A percentile compares a stretch with the other conserved stretches of the same genome.
Conservation (phyloP, 2,797 vertebrate genomes). For the Sebastes nivosus region DNA sequence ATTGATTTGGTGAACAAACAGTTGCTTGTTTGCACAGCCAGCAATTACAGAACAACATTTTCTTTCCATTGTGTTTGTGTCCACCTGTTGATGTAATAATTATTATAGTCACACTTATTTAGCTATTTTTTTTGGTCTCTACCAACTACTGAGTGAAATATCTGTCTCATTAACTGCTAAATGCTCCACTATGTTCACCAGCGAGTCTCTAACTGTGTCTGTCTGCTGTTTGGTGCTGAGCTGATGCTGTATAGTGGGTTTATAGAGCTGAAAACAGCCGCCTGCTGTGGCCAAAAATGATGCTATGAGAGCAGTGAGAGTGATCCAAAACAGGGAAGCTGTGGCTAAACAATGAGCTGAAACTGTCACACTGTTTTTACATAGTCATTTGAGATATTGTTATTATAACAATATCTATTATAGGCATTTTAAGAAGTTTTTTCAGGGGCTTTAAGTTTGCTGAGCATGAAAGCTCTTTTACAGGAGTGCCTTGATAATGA, state of each 20-base stretch:
- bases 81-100: neutral
- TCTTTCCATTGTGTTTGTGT: neutral
- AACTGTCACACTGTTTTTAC: neutral
- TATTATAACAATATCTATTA: neutral
- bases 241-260: no score
- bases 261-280: neutral
- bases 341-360: neutral
- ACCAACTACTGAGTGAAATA: neutral
- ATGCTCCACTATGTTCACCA: neutral
- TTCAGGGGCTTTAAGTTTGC: neutral
- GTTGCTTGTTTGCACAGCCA: neutral
- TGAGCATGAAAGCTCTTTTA: neutral
- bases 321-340: neutral
- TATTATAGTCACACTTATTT: neutral
- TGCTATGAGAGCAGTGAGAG: neutral
- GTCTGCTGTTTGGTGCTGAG: neutral
- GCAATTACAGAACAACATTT: rapidly evolving
- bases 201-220: neutral
- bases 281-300: neutral
- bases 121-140: neutral
- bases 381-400: neutral
- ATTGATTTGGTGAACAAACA: neutral
- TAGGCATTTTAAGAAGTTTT: neutral
- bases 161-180: neutral
- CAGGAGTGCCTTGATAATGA: neutral